These are phyloP conservation scores for Planiliza haematocheilus DNA, from an alignment of 2,113 vertebrate genomes.

Conservation along the genomic window DNA sequence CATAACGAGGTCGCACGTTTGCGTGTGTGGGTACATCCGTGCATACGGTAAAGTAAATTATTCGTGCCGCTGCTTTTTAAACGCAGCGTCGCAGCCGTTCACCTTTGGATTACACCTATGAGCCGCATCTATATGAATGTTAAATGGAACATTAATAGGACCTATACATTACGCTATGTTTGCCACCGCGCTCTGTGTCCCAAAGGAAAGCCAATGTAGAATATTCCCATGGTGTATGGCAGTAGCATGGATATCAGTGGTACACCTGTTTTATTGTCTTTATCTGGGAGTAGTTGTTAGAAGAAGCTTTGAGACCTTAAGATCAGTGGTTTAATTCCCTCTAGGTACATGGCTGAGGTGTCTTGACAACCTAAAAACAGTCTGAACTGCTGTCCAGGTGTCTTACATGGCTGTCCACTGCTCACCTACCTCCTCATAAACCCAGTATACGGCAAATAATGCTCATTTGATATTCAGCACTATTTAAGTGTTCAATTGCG, in stretches of 20 bases:
- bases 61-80: neutral
- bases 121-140: constrained; percentile 18
- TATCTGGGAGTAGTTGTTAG: too few species aligned
- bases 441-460: too few species aligned
- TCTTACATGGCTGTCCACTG: too few species aligned
- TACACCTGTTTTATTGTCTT: neutral
- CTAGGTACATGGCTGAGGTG: too few species aligned
- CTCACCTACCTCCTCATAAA: too few species aligned
- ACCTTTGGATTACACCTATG: neutral
- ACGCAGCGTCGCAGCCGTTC: constrained; percentile 7
- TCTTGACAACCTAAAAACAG: too few species aligned
- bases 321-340: too few species aligned
- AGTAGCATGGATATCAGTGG: constrained; percentile 1
- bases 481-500: constrained; percentile 13
- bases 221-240: constrained; percentile 2
- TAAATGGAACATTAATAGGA: constrained; percentile 39
- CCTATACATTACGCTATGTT: neutral
- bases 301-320: too few species aligned
- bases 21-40: neutral
- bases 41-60: neutral
- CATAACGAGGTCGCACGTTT: neutral
- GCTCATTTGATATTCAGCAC: neutral
- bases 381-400: too few species aligned
- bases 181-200: neutral
- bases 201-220: neutral